Evolutionary conservation across 2,888 invertebrate genomes (phyloP).

Genomic region (Conistra vaccinii): DNA sequence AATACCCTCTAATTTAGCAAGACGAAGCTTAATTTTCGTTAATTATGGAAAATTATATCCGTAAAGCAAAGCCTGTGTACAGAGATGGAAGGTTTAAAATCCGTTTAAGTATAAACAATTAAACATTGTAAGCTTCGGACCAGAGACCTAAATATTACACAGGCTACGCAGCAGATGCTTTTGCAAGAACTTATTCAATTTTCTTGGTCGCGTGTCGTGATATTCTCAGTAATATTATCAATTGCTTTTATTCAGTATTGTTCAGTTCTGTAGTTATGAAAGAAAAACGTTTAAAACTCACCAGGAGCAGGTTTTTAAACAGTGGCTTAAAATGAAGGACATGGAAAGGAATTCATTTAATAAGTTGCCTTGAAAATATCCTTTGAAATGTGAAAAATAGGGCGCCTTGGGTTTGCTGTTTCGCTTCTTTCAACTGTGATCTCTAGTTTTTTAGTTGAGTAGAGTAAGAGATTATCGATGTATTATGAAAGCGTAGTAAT

Average conservation of each 20-base stretch:
- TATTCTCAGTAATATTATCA: conserved; percentile 27
- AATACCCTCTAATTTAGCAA: too few species aligned
- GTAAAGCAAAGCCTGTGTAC: not conserved
- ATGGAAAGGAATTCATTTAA: conserved; percentile 8
- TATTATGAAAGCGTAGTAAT: too few species aligned
- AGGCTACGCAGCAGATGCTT: conserved; percentile 33
- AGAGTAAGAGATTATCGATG: too few species aligned
- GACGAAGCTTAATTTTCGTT: not conserved
- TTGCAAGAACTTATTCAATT: conserved; percentile 12
- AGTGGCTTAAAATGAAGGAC: conserved; percentile 23
- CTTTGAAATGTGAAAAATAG: conserved; percentile 6
- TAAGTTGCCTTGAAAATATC: conserved; percentile 17
- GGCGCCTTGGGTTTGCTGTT: not conserved
- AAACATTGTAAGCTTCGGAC: conserved; percentile 14
- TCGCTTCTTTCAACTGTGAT: not conserved
- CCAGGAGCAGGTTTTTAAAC: conserved; percentile 13
- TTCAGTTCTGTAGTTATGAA: conserved; percentile 13
- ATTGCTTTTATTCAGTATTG: conserved; percentile 18
- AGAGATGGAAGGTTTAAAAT: not conserved
- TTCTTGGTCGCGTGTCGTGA: conserved; percentile 41
- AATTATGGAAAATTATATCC: conserved; percentile 21
- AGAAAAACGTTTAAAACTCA: conserved; percentile 18
- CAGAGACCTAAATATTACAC: conserved; percentile 19
- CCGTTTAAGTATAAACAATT: not conserved
- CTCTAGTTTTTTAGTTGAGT: too few species aligned